Base-by-base conservation (phyloP, 1,140 invertebrate species). In the Leucophenga varia region DNA sequence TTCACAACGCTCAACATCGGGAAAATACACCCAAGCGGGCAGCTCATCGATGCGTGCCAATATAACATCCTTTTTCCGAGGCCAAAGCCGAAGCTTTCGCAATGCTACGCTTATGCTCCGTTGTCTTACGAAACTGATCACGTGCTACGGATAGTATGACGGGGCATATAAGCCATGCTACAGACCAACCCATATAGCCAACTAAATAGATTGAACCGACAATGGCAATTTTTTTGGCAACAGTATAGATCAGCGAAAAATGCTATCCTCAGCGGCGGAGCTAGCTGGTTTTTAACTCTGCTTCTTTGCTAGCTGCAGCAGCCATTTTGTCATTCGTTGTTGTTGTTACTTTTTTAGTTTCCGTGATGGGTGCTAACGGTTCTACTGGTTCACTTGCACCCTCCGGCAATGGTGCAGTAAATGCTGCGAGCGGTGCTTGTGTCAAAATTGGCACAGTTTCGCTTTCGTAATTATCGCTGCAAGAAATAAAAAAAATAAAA, bases 11-110 rank as follows among this genome's bases (percentile, higher is more conserved):
- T 97, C 93, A 35, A 95, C 86, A 76, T 97, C 93, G 3, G 93
- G 93, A 70, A 97, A 97, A 68, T 92, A 94, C 74, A 92, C 92
- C 94, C 93, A 97, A 13, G 91, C 89, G 5, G 93, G 93, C 54
- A 97, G 77, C 79, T 95, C 92, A 65, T 92, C 85, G 47, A 96
- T 82, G 65, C 87, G 79, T 2, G 87, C 90, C 35, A 91, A 78
- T 44, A 97, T 89, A 17, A 93, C 83, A 57, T 90, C 86, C 77
- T 93, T 92, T n/a, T 77, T 96, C 93, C 52, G 87, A 88, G 13
- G 84, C 80, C 59, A 86, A 70, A 8, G 89, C 88, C 14, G 87
- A 83, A 10, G 86, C 84, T 77, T 93, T 90, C 18, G 91, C 88
- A 45, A 91, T 82, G 52, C 86, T 83, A 55, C 91, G 82, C 61